phyloP scores from a whole-genome alignment of 2,797 vertebrate species.

The Brachymystax lenok region DNA sequence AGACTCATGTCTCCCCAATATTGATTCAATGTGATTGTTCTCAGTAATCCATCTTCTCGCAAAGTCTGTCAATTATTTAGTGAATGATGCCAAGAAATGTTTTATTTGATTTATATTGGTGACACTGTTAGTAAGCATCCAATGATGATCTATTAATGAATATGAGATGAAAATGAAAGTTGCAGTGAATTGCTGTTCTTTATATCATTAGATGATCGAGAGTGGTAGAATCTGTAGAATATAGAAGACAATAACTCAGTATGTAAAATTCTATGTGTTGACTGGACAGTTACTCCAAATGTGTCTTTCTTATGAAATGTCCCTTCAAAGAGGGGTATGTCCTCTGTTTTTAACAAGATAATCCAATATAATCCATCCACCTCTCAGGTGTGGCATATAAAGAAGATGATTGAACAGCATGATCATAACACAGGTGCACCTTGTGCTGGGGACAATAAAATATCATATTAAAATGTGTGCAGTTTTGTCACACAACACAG shows the following conservation, averaged over 20 bases:
- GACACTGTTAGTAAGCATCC: conserved; percentile 7
- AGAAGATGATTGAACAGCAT: too few species aligned
- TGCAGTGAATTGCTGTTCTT: not conserved
- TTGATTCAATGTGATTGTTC: conserved; percentile 54
- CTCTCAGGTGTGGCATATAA: too few species aligned
- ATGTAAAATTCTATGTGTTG: not conserved
- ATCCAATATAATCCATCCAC: not conserved
- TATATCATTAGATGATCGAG: not conserved
- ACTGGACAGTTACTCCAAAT: not conserved
- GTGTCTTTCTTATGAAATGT: not conserved
- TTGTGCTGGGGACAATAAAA: too few species aligned
- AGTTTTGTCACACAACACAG: too few species aligned
- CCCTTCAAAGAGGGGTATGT: too few species aligned
- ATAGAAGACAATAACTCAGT: not conserved
- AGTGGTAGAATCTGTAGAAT: not conserved
- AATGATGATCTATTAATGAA: conserved; percentile 10
- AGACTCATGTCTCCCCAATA: conserved; percentile 24
- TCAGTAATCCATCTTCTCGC: conserved; percentile 23
- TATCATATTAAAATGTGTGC: too few species aligned
- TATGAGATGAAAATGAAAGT: conserved; percentile 7
- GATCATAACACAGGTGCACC: too few species aligned
- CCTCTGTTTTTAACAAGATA: not conserved
- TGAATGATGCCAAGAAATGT: conserved; percentile 19
- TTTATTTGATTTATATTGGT: conserved; percentile 13
- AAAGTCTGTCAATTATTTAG: conserved; percentile 28